A percentile compares a stretch with the other conserved stretches of the same genome.
phyloP scores from a whole-genome alignment of 2,113 vertebrate genomes.

The Muntiacus muntjak region DNA sequence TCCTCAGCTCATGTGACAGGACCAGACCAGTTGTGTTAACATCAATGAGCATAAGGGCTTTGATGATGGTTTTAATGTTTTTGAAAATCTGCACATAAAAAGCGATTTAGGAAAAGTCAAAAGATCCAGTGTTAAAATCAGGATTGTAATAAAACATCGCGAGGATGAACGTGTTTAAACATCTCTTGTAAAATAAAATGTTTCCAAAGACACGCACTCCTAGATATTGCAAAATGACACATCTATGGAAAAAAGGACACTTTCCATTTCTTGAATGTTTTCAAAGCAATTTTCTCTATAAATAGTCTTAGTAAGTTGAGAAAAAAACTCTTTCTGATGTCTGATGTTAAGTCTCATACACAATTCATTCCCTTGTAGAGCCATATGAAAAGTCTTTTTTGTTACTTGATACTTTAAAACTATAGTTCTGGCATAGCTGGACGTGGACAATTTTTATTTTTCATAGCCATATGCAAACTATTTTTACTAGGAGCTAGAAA shows the following conservation, averaged over 20 bases:
- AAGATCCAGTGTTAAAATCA: not conserved
- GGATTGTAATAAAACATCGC: not conserved
- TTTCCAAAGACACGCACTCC: not conserved
- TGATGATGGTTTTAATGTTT: constrained; percentile 76
- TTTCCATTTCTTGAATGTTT: constrained; percentile 59
- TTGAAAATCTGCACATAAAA: constrained; percentile 71
- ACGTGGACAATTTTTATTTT: not conserved
- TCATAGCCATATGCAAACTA: constrained; percentile 16
- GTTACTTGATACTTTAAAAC: constrained; percentile 55
- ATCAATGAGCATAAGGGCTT: constrained; percentile 77
- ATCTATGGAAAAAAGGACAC: constrained; percentile 3
- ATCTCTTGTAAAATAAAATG: constrained; percentile 34
- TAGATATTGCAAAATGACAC: constrained; percentile 19
- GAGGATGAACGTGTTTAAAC: not conserved
- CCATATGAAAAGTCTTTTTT: constrained; percentile 14
- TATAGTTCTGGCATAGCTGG: constrained; percentile 24
- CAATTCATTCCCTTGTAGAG: constrained; percentile 36
- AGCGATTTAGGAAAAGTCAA: constrained; percentile 39
- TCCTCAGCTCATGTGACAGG: constrained; percentile 57
- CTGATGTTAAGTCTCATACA: constrained; percentile 58
- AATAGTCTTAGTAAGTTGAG: constrained; percentile 49
- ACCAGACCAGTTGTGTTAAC: constrained; percentile 67
- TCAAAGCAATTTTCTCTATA: constrained; percentile 62
- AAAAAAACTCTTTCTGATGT: constrained; percentile 38
- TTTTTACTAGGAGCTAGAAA: constrained; percentile 33